phyloP scores from a whole-genome alignment of 2,888 invertebrate genomes.

The Leucoptera coffeella region DNA sequence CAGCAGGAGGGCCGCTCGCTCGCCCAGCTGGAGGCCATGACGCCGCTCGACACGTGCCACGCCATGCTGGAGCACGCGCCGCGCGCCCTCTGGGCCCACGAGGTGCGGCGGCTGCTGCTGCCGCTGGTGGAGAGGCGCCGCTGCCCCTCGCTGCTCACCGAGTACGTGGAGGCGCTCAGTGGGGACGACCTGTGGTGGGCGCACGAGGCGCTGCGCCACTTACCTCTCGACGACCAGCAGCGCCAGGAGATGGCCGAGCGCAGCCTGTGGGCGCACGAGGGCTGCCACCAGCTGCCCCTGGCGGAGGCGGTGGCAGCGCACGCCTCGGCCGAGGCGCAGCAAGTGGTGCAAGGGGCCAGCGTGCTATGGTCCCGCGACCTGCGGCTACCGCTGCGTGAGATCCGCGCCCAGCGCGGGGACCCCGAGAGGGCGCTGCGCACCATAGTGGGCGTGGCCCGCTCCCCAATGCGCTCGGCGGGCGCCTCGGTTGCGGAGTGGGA shows the following conservation, averaged over 20 bases:
- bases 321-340: conserved; percentile 39
- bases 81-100: too few relatives aligned
- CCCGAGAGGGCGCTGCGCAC: conserved; percentile 12
- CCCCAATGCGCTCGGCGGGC: conserved; percentile 2
- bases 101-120: too few relatives aligned
- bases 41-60: conserved; percentile 54
- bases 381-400: conserved; percentile 26
- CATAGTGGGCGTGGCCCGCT: conserved; percentile 28
- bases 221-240: background rate
- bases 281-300: conserved; percentile 55
- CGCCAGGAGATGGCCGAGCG: too few relatives aligned
- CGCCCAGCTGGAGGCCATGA: conserved; percentile 48
- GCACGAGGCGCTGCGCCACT: too few relatives aligned
- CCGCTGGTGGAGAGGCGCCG: too few relatives aligned
- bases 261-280: conserved; percentile 60
- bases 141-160: too few relatives aligned
- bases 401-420: conserved; percentile 14
- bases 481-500: background rate
- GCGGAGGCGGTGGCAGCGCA: too few relatives aligned
- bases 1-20: conserved; percentile 53
- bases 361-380: conserved; percentile 39
- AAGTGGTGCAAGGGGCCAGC: conserved; percentile 41
- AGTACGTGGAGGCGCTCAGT: conserved; percentile 26
- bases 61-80: conserved; percentile 62
- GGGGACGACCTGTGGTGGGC: conserved; percentile 21